Conservation (phyloP, 2,888 invertebrate genomes). For the Sphaeridia pumilis region DNA sequence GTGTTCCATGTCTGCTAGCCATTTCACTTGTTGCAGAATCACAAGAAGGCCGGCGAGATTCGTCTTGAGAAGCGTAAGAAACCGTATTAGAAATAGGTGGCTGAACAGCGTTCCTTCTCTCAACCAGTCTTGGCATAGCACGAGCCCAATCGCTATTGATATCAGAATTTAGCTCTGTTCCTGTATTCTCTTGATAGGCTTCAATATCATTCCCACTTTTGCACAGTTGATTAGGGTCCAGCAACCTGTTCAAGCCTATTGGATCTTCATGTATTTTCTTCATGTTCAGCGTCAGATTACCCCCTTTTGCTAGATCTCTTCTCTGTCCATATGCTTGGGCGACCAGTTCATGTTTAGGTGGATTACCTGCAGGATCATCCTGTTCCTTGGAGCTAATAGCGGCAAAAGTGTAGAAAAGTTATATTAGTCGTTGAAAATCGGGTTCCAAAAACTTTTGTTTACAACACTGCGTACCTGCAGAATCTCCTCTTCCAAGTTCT, state of each 20-base stretch:
- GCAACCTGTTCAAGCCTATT: slow-evolving; percentile 44
- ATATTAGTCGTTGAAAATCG: no score
- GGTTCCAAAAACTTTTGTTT: no score
- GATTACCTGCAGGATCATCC: no score
- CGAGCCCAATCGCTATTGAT: slow-evolving; percentile 87
- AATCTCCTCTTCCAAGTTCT: slow-evolving; percentile 67
- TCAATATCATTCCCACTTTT: slow-evolving; percentile 21
- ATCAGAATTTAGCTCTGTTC: slow-evolving; percentile 62
- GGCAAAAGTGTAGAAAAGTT: no score
- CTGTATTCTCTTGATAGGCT: slow-evolving; percentile 39
- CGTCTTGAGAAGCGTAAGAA: slow-evolving; percentile 30
- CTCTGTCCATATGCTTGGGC: slow-evolving; percentile 81
- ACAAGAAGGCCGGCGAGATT: slow-evolving; percentile 29
- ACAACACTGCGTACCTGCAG: not conserved
- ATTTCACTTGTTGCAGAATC: slow-evolving; percentile 28
- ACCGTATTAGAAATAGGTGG: slow-evolving; percentile 39
- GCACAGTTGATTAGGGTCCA: slow-evolving; percentile 29
- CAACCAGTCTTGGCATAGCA: slow-evolving; percentile 73
- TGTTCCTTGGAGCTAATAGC: no score
- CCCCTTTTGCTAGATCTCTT: slow-evolving; percentile 66
- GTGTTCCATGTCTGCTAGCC: slow-evolving; percentile 42
- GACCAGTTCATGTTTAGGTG: slow-evolving; percentile 79
- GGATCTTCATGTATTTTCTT: slow-evolving; percentile 82
- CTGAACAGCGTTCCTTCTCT: slow-evolving; percentile 69
- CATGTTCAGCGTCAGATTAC: slow-evolving; percentile 74